Evolutionary conservation across 1,140 invertebrate species (phyloP).

Genomic region (Hormaphis cornu): DNA sequence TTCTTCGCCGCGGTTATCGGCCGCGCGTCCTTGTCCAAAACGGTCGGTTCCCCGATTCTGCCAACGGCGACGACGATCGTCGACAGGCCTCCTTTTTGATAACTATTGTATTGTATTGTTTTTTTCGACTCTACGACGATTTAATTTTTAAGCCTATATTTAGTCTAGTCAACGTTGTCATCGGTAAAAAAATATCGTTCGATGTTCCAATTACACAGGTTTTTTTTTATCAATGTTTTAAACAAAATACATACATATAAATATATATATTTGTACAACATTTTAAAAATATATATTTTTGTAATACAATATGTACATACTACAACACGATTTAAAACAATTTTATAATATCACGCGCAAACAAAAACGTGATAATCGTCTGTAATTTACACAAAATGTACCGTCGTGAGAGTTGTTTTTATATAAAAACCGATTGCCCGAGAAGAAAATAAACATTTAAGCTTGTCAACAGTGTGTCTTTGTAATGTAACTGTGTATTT

Average conservation of each 20-base stretch:
- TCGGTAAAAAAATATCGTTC: neutral
- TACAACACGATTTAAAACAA: constrained; percentile 11
- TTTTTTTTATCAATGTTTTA: too few relatives aligned
- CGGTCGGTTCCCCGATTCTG: too few relatives aligned
- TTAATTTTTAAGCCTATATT: constrained; percentile 21
- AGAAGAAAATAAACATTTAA: constrained; percentile 2
- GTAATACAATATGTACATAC: constrained; percentile 20
- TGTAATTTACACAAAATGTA: constrained; percentile 11
- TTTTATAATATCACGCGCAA: neutral
- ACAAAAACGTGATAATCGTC: too few relatives aligned
- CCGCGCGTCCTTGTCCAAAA: too few relatives aligned
- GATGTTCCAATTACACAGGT: neutral
- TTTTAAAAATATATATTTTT: constrained; percentile 19
- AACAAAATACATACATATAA: too few relatives aligned
- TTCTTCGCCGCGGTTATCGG: too few relatives aligned
- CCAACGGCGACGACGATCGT: too few relatives aligned
- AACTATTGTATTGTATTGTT: too few relatives aligned
- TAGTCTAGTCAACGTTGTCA: constrained; percentile 24
- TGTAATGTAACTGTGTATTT: constrained; percentile 25
- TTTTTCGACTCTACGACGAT: neutral
- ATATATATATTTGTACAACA: too few relatives aligned
- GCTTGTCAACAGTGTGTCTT: constrained; percentile 4
- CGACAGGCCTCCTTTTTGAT: too few relatives aligned
- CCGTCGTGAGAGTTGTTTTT: neutral
- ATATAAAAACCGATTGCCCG: neutral